A percentile compares a stretch with the other conserved stretches of the same genome.
Conservation (phyloP, 2,797 vertebrate species). For the Xyrichtys novacula region DNA sequence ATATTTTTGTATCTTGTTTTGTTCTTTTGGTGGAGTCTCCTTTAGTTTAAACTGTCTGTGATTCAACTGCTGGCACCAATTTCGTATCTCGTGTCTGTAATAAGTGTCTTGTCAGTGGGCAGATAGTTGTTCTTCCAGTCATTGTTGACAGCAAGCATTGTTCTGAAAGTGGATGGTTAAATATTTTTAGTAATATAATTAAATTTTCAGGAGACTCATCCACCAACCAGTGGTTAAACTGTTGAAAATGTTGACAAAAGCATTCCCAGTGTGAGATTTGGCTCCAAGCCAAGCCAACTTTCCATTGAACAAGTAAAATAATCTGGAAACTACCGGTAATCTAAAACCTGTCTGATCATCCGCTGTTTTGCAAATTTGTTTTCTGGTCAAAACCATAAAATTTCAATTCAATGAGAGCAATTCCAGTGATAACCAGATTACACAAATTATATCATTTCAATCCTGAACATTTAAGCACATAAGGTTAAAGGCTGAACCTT, state of each 20-base stretch:
- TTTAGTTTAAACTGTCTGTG: background rate
- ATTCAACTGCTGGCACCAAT: conserved; percentile 29
- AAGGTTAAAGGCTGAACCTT: no score
- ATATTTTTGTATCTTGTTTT: conserved; percentile 1
- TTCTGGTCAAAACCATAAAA: no score
- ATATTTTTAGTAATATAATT: conserved; percentile 58
- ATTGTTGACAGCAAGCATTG: conserved; percentile 61
- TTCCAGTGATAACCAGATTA: no score
- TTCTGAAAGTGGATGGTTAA: conserved; percentile 42
- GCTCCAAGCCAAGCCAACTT: background rate
- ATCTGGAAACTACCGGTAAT: no score
- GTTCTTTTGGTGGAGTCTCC: background rate
- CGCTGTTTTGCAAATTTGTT: no score
- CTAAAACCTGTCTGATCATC: no score
- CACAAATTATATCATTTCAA: no score
- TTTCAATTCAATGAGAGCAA: no score
- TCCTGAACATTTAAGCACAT: no score
- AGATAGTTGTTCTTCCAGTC: conserved; percentile 33
- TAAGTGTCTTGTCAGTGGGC: conserved; percentile 40
- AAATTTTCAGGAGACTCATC: conserved; percentile 22
- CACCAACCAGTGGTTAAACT: conserved; percentile 11
- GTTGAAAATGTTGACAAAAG: conserved; percentile 24
- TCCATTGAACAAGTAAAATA: no score
- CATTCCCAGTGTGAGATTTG: background rate
- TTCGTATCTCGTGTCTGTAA: conserved; percentile 37